Evolutionary conservation across 2,888 invertebrate species (phyloP).

Genomic region (Caenorhabditis angaria): DNA sequence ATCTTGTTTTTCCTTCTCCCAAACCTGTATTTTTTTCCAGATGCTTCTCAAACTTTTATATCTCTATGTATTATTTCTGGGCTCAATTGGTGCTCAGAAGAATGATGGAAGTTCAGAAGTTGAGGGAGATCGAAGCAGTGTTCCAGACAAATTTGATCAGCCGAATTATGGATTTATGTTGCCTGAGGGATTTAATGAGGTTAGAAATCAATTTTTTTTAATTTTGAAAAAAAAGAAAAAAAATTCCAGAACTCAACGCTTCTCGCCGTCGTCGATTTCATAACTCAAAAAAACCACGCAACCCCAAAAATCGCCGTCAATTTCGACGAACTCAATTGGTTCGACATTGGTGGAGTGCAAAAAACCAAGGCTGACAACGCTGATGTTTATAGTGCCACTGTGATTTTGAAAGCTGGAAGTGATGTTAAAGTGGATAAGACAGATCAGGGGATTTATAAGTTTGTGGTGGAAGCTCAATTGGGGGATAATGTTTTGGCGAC

Average conservation of each 20-base stretch:
- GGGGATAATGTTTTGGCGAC: conserved; percentile 30
- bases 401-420: conserved; percentile 33
- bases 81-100: not conserved
- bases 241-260: conserved; percentile 37
- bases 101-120: conserved; percentile 19
- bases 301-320: conserved; percentile 50
- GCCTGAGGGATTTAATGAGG: conserved; percentile 53
- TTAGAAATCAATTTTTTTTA: not conserved
- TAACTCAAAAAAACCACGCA: conserved; percentile 35
- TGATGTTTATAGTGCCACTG: conserved; percentile 47
- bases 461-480: conserved; percentile 41
- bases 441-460: conserved; percentile 44
- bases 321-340: conserved; percentile 53
- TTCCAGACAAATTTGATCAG: conserved; percentile 55
- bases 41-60: not conserved
- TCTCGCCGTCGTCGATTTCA: conserved; percentile 57
- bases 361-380: conserved; percentile 48
- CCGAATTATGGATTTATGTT: conserved; percentile 61
- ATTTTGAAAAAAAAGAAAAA: not conserved
- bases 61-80: not conserved
- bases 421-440: conserved; percentile 34
- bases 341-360: conserved; percentile 48
- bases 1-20: not conserved
- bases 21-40: no score
- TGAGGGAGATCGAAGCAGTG: conserved; percentile 13